Conservation (phyloP, 1,140 invertebrate species). For the Rhynchophorus ferrugineus region DNA sequence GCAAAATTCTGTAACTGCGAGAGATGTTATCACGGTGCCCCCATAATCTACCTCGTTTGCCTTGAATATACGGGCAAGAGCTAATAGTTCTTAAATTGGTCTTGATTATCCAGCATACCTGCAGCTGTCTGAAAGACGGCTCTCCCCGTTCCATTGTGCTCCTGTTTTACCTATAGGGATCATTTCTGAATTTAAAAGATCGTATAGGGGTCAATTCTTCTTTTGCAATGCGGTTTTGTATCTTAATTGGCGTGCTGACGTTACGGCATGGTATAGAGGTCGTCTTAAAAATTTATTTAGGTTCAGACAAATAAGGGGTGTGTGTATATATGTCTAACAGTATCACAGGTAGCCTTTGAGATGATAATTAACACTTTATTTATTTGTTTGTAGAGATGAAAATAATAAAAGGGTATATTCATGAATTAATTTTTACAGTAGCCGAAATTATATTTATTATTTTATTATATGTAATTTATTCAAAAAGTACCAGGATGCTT, state of each 20-base stretch:
- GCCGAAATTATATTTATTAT: too few species aligned
- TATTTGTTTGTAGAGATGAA: too few species aligned
- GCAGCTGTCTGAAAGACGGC: conserved; percentile 32
- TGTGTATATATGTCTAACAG: too few species aligned
- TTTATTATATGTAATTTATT: too few species aligned
- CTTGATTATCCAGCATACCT: conserved; percentile 38
- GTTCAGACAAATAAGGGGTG: too few species aligned
- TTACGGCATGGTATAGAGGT: too few species aligned
- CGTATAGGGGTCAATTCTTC: not conserved
- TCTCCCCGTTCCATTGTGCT: conserved; percentile 18
- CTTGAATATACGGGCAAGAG: conserved; percentile 30
- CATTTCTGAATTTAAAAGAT: not conserved
- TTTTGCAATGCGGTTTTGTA: not conserved
- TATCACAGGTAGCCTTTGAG: too few species aligned
- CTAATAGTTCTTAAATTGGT: conserved; percentile 38
- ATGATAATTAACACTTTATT: too few species aligned
- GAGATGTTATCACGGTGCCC: conserved; percentile 32
- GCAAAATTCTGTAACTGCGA: conserved; percentile 10
- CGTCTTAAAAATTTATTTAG: too few species aligned
- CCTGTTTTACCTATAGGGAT: conserved; percentile 23
- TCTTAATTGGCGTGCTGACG: not conserved
- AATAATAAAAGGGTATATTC: too few species aligned
- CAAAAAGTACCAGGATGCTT: too few species aligned
- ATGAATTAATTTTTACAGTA: too few species aligned
- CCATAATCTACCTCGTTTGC: conserved; percentile 22